These are phyloP conservation scores for Rotaria magnacalcarata DNA, from an alignment of 2,888 invertebrate genomes.

Conservation along the genomic window DNA sequence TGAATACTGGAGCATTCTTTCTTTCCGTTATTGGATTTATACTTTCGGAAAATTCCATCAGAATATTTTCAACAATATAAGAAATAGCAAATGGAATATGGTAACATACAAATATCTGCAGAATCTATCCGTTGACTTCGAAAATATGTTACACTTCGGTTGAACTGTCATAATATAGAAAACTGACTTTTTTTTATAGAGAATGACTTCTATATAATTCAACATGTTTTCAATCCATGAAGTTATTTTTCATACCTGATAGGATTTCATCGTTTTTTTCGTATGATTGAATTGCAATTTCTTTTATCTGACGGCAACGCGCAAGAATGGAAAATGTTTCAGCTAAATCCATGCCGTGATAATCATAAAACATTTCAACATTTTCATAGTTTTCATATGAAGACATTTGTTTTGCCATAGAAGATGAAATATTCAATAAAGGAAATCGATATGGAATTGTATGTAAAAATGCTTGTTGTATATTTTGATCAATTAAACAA, in stretches of 20 bases:
- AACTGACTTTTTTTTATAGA: too few relatives aligned
- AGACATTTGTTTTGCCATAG: background rate
- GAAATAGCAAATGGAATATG: too few relatives aligned
- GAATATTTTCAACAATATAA: too few relatives aligned
- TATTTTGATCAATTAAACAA: background rate
- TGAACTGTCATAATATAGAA: too few relatives aligned
- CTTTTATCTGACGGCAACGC: background rate
- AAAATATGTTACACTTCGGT: too few relatives aligned
- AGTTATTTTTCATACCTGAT: background rate
- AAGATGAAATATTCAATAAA: background rate
- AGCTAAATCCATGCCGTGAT: background rate
- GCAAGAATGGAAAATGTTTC: background rate
- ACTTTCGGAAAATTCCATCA: too few relatives aligned
- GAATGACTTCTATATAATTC: too few relatives aligned
- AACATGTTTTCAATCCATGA: too few relatives aligned
- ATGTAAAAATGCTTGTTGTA: background rate
- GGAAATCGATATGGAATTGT: constrained; percentile 10
- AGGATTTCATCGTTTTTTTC: background rate
- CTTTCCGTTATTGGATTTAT: too few relatives aligned
- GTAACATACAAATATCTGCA: too few relatives aligned
- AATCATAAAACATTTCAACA: background rate
- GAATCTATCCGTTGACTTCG: too few relatives aligned
- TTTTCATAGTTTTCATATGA: background rate
- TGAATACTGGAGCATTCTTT: too few relatives aligned
- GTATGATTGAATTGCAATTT: constrained; percentile 9